Base-by-base conservation (phyloP, 1,140 invertebrate species). In the Brachionus koreanus region DNA sequence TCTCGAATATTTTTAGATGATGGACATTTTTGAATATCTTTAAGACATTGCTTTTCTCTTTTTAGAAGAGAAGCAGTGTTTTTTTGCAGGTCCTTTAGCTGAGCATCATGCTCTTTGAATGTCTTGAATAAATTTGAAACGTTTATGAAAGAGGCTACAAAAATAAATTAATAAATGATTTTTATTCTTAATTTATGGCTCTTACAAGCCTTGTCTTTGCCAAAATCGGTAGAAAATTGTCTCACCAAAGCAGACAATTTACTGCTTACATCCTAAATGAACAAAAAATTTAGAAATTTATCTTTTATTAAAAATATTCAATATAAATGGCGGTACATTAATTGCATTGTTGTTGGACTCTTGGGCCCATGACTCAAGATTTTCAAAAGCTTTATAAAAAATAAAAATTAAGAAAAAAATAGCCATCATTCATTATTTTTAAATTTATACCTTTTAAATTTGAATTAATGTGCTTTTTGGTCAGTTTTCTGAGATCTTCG, bases 91-190 rank as follows among this genome's bases (percentile, higher is more conserved):
- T 12, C 13, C 57, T 79, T 65, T 12, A 57, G 19, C 37, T 79
- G 35, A 12, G 49, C 9, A 19, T 79, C 76, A 65, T 79, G 39
- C 23, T 79, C 76, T 79, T 79, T 79, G n/a, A 79, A 79, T 39
- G 16, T 57, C 25, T 61, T 79, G 49, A 79, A 79, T 25, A 79
- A 23, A 43, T 65, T 61, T 3, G 49, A 61, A 16, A 79, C 76
- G n/a, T 19, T 29, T n/a, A 37, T 33, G 61, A 79, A 42, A 19
- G 76, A 79, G 37, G 65, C 65, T 69, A 23, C 9, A 65, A 69
- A 42, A 61, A 46, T 13, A 19, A 57, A n/a, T 46, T 25, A 19
- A 3, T 13, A 29, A 16, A 12, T 3, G 49, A 12, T 7, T 29
- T 46, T 37, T n/a, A 42, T 3, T 29, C 29, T 19, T n/a, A 33